A percentile compares a stretch with the other conserved stretches of the same genome.
Evolutionary conservation across 2,113 vertebrate species (phyloP).

Genomic region (Festucalex cinctus): DNA sequence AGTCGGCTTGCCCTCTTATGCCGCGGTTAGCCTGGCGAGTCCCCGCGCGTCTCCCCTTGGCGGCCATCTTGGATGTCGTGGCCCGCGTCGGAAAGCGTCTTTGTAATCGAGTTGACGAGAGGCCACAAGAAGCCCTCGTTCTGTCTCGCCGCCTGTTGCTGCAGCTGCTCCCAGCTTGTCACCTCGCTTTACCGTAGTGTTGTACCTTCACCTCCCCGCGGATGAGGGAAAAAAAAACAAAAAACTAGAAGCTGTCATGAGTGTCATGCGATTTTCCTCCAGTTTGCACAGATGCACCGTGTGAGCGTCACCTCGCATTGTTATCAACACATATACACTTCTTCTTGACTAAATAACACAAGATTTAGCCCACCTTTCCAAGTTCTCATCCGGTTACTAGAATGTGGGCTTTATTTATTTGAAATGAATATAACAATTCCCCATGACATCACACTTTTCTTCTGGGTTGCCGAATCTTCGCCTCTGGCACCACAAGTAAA

Average conservation of each 20-base stretch:
- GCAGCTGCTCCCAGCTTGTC: conserved; percentile 35
- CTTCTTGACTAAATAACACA: background rate
- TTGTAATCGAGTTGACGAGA: conserved; percentile 58
- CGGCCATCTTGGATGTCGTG: conserved; percentile 38
- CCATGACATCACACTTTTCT: background rate
- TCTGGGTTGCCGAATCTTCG: background rate
- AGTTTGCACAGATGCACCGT: conserved; percentile 18
- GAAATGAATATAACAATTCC: background rate
- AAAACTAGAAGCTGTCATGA: conserved; percentile 38
- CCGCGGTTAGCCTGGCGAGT: conserved; percentile 15
- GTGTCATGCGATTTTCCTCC: conserved; percentile 41
- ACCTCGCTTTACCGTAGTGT: conserved; percentile 22
- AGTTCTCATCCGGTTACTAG: background rate
- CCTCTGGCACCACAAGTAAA: background rate
- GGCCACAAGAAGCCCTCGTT: conserved; percentile 52
- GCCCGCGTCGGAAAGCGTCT: conserved; percentile 23
- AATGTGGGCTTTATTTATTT: background rate
- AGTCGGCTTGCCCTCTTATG: conserved; percentile 1
- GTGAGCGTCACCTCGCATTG: conserved; percentile 1
- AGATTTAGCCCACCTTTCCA: background rate
- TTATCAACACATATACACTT: conserved; percentile 5
- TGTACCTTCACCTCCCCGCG: conserved; percentile 33
- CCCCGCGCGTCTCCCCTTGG: conserved; percentile 27
- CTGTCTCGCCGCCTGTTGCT: conserved; percentile 62
- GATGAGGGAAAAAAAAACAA: background rate